Base-by-base conservation (phyloP, 2,797 vertebrate genomes). In the Chaenodraco wilsoni region DNA sequence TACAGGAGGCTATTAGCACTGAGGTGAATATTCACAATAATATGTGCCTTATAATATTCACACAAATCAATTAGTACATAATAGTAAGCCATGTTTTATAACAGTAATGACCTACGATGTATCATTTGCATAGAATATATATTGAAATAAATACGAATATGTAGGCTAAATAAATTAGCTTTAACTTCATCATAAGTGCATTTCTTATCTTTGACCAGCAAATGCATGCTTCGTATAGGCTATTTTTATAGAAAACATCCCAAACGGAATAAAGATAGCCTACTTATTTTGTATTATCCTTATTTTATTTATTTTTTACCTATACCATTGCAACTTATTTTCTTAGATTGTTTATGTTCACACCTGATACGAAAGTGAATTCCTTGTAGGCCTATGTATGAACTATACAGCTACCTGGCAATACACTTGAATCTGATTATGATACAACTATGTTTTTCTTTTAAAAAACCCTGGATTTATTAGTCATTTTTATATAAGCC, bases 21-120 rank as follows among this genome's bases (percentile, higher is more conserved):
- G 63, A 67, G 50, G 44, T 68, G 78, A 23, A 55, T 57, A 51
- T 73, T 74, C 37, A 66, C 1, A 9, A 45, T 13, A 9, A 48
- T 56, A 49, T 56, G 0, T 45, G 0, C 57, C 58, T 52, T 9
- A 8, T 1, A 51, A 57, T 40, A 48, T 43, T 9, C 55, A 55
- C 1, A 15, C 6, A 2, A 17, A 58, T 55, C 15, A 45, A 33
- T 44, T 10, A 48, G 1, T 31, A n/a, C n/a, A 23, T 11, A n/a
- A 23, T 14, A 16, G 16, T 17, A 0, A 8, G 37, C 37, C 15
- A 0, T 15, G 0, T 21, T 37, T 79, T 27, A 44, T 44, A 61
- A 1, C 5, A 46, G 41, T 1, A 67, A 11, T 31, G 0, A 7
- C 2, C 4, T 41, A 16, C 51, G 43, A 31, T 46, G 11, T 4